A percentile compares a stretch with the other conserved stretches of the same genome.
Evolutionary conservation across 2,888 invertebrate species (phyloP).

Genomic region (Marasmarcha lunaedactyla): DNA sequence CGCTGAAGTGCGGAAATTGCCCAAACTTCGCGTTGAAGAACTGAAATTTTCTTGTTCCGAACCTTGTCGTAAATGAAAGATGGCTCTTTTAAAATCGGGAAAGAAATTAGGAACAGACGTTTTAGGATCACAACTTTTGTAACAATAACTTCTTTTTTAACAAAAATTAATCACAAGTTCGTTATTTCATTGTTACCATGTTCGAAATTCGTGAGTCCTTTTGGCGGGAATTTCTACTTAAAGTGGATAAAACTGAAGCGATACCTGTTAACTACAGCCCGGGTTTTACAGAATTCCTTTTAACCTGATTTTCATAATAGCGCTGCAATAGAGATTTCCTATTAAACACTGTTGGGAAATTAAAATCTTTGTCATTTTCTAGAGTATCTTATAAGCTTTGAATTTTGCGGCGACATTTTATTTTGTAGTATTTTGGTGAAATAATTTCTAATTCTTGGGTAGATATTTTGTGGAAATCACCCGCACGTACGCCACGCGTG

Average conservation of each 20-base stretch:
- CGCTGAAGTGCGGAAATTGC: slow-evolving; percentile 61
- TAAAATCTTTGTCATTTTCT: no score
- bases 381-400: no score
- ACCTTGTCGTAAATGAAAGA: slow-evolving; percentile 67
- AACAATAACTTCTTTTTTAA: slow-evolving; percentile 40
- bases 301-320: no score
- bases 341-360: no score
- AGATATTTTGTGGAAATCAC: slow-evolving; percentile 34
- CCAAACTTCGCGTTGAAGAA: slow-evolving; percentile 64
- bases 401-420: background rate
- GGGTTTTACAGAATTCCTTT: no score
- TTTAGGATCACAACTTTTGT: slow-evolving; percentile 60
- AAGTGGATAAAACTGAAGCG: background rate
- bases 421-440: background rate
- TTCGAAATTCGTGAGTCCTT: background rate
- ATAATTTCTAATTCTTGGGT: slow-evolving; percentile 14
- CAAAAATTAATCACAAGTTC: slow-evolving; percentile 14
- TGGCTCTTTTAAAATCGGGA: slow-evolving; percentile 65
- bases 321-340: no score
- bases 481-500: slow-evolving; percentile 40
- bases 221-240: background rate
- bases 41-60: slow-evolving; percentile 66
- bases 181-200: slow-evolving; percentile 5
- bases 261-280: no score
- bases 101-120: slow-evolving; percentile 68